Evolutionary conservation across 2,888 invertebrate genomes (phyloP), one percentile per base, ranked within the genome.

Genomic region (Eupithecia exiguata): DNA sequence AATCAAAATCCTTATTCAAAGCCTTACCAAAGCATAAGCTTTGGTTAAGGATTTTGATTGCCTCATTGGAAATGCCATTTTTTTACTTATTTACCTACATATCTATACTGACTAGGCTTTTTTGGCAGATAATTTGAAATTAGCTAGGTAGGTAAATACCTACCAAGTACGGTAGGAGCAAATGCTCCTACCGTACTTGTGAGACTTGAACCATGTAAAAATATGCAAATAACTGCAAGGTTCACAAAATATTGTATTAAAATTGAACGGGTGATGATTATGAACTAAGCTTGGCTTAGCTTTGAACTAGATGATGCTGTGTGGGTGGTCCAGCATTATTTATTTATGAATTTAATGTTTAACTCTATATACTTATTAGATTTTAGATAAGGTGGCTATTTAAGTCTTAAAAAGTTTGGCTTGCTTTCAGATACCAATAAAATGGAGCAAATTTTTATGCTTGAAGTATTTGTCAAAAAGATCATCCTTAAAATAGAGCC

Each of bases 401-500:
- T 46, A 16, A 16, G 43, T 46, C 10, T 53, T 25, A 58, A n/a
- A 21, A 49, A 25, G 53, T 58, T 25, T 58, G 53, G 5, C 14
- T 58, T 58, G 12, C 5, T 36, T 74, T 46, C 68, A 71, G 74
- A 43, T 36, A 68, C 1, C 16, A 65, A 53, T 3, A 58, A 7
- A 74, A 94, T 94, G 94, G 94, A 94, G 74, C 94, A 94, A 86
- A 93, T 94, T 72, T 94, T 94, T 72, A 93, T 94, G 93, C 90
- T 94, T 38, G 94, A 94, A 83, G 89, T 92, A 1, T 93, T 90
- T 73, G 93, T 94, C 7, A 93, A 93, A 80, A 92, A 87, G 78
- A 93, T 94, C 12, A 75, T 93, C 61, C 82, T 94, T 0, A 94
- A 94, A 85, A 81, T 94, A 72, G 93, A 92, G 74, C 94, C 94